A percentile compares a stretch with the other conserved stretches of the same genome.
Conservation (phyloP, 2,797 vertebrate genomes). For the Morus bassanus region DNA sequence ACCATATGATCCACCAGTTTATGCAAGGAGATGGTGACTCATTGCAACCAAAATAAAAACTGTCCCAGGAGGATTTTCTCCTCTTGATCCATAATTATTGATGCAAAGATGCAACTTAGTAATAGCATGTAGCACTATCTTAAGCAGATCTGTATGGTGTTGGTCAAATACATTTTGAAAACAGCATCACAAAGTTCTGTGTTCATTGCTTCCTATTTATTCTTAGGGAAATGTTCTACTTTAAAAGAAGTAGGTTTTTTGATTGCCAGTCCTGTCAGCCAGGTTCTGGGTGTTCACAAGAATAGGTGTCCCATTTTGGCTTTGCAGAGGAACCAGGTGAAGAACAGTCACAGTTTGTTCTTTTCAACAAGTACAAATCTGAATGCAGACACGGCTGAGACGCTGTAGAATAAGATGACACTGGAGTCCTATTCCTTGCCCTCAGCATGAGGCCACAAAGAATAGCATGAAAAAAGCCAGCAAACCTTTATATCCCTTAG, state of each 20-base stretch:
- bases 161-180: not conserved
- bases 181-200: not conserved
- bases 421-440: not conserved
- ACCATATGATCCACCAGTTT: not conserved
- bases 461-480: not conserved
- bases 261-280: not conserved
- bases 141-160: not conserved
- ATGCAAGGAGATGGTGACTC: not conserved
- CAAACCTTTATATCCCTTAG: not conserved
- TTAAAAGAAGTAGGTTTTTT: not conserved
- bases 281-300: not conserved
- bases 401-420: not conserved
- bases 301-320: not conserved
- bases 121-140: not conserved
- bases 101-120: not conserved
- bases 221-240: not conserved
- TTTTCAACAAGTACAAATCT: not conserved
- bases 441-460: not conserved
- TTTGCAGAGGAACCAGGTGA: not conserved
- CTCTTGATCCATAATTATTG: not conserved
- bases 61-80: not conserved
- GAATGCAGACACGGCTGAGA: not conserved
- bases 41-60: not conserved
- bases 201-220: not conserved
- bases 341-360: not conserved